Conservation (phyloP, 2,113 vertebrate genomes). For the Varanus salvator region DNA sequence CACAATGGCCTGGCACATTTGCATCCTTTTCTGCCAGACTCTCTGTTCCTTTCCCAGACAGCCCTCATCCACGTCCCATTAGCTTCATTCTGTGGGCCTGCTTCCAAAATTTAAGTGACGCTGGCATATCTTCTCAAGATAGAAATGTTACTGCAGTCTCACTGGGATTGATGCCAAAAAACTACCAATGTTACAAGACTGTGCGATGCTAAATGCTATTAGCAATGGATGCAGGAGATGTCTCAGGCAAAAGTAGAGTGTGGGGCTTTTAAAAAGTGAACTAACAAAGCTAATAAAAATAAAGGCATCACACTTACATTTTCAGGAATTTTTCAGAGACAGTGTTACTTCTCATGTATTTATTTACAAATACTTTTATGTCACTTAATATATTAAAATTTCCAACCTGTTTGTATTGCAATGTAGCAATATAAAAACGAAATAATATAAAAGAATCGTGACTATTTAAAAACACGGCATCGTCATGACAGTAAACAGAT, state of each 20-base stretch:
- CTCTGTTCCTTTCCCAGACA: slow-evolving; percentile 17
- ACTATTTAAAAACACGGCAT: too few species aligned
- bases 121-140: neutral
- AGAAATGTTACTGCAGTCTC: neutral
- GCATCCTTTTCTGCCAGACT: neutral
- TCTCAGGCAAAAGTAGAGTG: neutral
- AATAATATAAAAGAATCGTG: too few species aligned
- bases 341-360: neutral
- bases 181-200: neutral
- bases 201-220: neutral
- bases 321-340: neutral
- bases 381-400: too few species aligned
- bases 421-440: too few species aligned
- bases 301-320: neutral
- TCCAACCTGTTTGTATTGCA: too few species aligned
- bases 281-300: neutral
- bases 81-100: slow-evolving; percentile 27
- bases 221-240: neutral
- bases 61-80: slow-evolving; percentile 9
- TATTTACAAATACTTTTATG: too few species aligned
- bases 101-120: slow-evolving; percentile 27
- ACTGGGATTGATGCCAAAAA: neutral
- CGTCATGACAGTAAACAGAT: too few species aligned
- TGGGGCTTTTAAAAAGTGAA: neutral
- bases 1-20: slow-evolving; percentile 24